A percentile compares a stretch with the other conserved stretches of the same genome.
These are phyloP conservation scores for Lerista edwardsae DNA, from an alignment of 2,797 vertebrate genomes.

Conservation along the genomic window DNA sequence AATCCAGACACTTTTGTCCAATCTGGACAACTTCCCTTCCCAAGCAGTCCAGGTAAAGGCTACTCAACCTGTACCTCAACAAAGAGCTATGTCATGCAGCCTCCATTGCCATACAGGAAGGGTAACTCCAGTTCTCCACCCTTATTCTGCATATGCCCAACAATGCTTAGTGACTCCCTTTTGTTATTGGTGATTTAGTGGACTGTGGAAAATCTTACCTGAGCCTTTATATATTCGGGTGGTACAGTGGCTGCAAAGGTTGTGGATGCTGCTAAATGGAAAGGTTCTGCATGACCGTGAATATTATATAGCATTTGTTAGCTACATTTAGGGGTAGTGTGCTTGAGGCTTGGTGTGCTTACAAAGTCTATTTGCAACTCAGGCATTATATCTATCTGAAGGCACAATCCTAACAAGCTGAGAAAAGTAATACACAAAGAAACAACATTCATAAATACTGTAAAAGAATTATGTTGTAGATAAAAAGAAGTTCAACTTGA, in stretches of 20 bases:
- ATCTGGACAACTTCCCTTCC: no score
- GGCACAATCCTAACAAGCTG: no score
- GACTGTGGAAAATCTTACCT: background rate
- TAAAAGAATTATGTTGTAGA: no score
- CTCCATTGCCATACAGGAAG: background rate
- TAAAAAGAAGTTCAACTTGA: no score
- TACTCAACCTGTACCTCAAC: background rate
- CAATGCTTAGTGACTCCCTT: background rate
- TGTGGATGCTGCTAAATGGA: background rate
- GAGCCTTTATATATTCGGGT: no score
- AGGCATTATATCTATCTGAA: no score
- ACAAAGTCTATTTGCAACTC: no score
- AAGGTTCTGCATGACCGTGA: background rate
- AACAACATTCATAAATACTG: no score
- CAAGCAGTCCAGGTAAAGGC: no score
- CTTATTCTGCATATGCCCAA: background rate
- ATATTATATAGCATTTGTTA: background rate
- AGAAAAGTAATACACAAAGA: no score
- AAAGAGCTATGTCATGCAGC: background rate
- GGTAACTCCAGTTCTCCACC: background rate
- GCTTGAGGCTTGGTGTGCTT: background rate
- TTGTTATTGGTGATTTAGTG: background rate
- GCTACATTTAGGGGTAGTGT: background rate
- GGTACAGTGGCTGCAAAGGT: background rate
- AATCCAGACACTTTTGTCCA: no score